Evolutionary conservation across 2,888 invertebrate genomes (phyloP).

Genomic region (Sinelater perroti): DNA sequence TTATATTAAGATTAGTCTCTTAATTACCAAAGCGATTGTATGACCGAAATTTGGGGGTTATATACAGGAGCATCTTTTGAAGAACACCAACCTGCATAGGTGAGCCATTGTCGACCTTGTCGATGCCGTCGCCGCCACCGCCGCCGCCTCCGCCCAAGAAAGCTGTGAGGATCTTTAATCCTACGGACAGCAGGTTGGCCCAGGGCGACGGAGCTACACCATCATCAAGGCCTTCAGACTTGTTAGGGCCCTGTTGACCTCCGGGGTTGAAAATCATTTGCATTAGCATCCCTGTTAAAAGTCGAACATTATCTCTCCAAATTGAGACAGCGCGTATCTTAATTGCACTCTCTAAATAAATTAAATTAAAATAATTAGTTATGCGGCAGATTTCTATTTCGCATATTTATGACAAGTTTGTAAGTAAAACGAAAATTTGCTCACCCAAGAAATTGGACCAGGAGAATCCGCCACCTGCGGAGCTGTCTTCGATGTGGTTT

Average conservation of each 20-base stretch:
- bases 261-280: conserved; percentile 85
- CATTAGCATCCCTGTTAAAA: conserved; percentile 74
- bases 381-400: too few species aligned
- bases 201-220: conserved; percentile 81
- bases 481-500: conserved; percentile 77
- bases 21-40: not conserved
- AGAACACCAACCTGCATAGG: conserved; percentile 82
- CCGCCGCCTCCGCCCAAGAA: conserved; percentile 80
- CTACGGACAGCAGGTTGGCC: conserved; percentile 87
- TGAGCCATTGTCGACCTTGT: conserved; percentile 89
- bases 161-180: conserved; percentile 85
- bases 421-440: too few species aligned
- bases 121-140: conserved; percentile 80
- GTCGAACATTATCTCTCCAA: too few species aligned
- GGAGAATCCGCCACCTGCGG: conserved; percentile 72
- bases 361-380: too few species aligned
- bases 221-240: conserved; percentile 79
- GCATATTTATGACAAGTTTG: too few species aligned
- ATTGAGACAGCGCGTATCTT: too few species aligned
- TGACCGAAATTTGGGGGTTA: too few species aligned
- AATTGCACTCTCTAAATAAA: too few species aligned
- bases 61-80: too few species aligned
- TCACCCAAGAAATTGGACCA: conserved; percentile 87
- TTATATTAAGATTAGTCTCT: conserved; percentile 16
- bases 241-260: conserved; percentile 75